phyloP scores from a whole-genome alignment of 2,113 vertebrate genomes.

The Archilochus colubris region DNA sequence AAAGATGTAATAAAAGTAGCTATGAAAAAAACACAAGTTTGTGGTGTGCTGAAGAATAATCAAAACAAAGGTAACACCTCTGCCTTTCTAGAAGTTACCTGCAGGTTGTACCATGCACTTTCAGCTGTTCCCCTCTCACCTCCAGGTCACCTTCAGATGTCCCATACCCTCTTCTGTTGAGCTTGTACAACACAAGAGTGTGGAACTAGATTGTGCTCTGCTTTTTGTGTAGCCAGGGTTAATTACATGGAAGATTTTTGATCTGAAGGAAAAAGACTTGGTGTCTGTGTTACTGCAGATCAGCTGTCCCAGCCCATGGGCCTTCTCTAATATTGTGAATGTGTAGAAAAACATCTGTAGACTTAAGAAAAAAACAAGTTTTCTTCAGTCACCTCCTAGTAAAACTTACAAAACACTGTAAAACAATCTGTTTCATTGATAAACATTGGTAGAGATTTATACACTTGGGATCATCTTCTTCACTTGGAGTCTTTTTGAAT shows the following conservation, averaged over 20 bases:
- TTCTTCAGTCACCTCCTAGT: background rate
- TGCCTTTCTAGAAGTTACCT: constrained; percentile 1
- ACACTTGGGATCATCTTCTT: background rate
- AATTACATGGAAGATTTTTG: background rate
- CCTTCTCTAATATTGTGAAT: background rate
- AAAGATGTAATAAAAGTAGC: constrained; percentile 61
- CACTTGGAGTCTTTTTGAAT: background rate
- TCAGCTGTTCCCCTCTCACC: background rate
- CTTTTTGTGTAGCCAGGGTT: background rate
- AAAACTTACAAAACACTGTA: background rate
- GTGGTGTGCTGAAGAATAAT: background rate
- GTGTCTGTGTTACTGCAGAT: background rate
- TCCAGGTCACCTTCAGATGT: background rate
- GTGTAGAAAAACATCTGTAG: background rate
- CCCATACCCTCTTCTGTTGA: background rate
- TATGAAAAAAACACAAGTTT: constrained; percentile 44
- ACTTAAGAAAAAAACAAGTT: background rate
- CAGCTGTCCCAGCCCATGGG: background rate
- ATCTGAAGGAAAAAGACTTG: background rate
- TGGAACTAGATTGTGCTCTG: background rate
- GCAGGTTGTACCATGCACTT: background rate
- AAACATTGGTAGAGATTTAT: background rate
- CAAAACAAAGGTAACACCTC: background rate
- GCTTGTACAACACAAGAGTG: rapidly evolving
- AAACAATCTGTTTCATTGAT: background rate